Conservation (phyloP, 2,113 vertebrate species). For the Callospermophilus lateralis region DNA sequence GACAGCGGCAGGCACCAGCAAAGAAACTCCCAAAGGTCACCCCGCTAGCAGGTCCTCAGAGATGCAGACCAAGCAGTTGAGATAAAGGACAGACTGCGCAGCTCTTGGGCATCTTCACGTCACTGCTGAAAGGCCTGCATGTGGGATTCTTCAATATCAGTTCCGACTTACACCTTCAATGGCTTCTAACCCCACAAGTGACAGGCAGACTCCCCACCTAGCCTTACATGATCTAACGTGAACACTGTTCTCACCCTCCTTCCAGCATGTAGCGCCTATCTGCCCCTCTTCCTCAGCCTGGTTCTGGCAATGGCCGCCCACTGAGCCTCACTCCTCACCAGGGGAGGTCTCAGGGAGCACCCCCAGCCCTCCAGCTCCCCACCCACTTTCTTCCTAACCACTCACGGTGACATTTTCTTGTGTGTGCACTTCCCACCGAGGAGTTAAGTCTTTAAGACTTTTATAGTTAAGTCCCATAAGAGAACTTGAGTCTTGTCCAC, state of each 20-base stretch:
- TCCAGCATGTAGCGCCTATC: too few species aligned
- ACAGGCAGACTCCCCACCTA: neutral
- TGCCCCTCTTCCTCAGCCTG: neutral
- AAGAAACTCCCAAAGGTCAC: neutral
- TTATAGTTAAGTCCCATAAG: neutral
- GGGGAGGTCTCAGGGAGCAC: neutral
- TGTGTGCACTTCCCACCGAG: fast-evolving
- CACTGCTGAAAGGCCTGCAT: neutral
- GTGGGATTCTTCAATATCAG: neutral
- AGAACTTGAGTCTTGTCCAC: neutral
- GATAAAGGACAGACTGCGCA: neutral
- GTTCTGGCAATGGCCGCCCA: neutral
- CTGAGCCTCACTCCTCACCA: neutral
- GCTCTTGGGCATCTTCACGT: neutral
- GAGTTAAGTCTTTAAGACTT: too few species aligned
- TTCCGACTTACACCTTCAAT: neutral
- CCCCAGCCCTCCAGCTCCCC: neutral
- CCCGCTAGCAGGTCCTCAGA: neutral
- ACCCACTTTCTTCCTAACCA: neutral
- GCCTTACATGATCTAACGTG: neutral
- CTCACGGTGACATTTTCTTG: neutral
- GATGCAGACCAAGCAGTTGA: neutral
- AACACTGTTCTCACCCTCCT: neutral
- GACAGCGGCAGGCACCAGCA: neutral
- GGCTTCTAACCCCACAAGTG: neutral